Conservation (phyloP, 2,797 vertebrate genomes). For the Paguma larvata region DNA sequence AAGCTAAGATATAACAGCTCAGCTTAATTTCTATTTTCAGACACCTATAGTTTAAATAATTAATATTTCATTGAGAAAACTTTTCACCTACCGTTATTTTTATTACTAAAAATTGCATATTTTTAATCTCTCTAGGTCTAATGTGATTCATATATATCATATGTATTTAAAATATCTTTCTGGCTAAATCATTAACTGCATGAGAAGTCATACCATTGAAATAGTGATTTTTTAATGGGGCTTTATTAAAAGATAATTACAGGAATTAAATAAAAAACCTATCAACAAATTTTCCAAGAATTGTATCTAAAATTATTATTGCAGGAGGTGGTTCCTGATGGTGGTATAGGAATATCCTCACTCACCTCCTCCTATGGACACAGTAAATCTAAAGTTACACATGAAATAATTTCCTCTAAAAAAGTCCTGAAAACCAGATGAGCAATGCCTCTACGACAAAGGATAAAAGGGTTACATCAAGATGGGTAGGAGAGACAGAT, state of each 20-base stretch:
- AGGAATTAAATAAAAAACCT: conserved; percentile 64
- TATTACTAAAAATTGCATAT: conserved; percentile 57
- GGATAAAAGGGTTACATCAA: neutral
- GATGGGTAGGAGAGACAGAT: neutral
- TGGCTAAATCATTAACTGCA: conserved; percentile 39
- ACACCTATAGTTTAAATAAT: conserved; percentile 57
- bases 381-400: neutral
- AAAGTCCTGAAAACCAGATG: neutral
- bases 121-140: conserved; percentile 17
- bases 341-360: neutral
- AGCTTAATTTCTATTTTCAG: conserved; percentile 68
- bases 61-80: conserved; percentile 57
- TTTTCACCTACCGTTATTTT: conserved; percentile 72
- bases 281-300: conserved; percentile 51
- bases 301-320: conserved; percentile 40
- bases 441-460: neutral
- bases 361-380: neutral
- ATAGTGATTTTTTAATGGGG: neutral
- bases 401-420: neutral
- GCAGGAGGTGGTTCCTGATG: neutral
- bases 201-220: conserved; percentile 16
- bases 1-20: conserved; percentile 10
- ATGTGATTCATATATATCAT: conserved; percentile 35
- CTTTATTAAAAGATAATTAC: conserved; percentile 55
- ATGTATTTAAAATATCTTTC: conserved; percentile 63